A percentile compares a stretch with the other conserved stretches of the same genome.
phyloP scores from a whole-genome alignment of 1,140 invertebrate species.

The Tribolium castaneum region DNA sequence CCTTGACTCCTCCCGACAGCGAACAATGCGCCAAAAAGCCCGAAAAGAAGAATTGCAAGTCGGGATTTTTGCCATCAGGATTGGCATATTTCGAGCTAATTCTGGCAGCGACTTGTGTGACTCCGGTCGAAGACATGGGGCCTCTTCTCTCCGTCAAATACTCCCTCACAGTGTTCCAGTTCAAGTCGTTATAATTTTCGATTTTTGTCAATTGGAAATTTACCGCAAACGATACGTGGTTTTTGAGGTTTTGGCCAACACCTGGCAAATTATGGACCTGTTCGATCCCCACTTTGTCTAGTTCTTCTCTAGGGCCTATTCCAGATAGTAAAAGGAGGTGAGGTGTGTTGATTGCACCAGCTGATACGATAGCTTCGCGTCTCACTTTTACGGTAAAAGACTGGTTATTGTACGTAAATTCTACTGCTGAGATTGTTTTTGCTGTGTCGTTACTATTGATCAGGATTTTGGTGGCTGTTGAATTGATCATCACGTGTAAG shows the following conservation, averaged over 20 bases:
- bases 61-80: conserved; percentile 65
- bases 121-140: conserved; percentile 70
- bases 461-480: conserved; percentile 76
- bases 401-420: conserved; percentile 70
- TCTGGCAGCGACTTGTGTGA: conserved; percentile 70
- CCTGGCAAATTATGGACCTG: conserved; percentile 73
- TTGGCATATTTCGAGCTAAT: conserved; percentile 66
- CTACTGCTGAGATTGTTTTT: conserved; percentile 75
- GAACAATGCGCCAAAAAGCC: conserved; percentile 72
- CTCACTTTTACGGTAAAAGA: conserved; percentile 68
- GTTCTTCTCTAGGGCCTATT: conserved; percentile 69
- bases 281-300: conserved; percentile 64
- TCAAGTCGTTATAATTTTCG: conserved; percentile 68
- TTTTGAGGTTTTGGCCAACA: conserved; percentile 79
- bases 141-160: conserved; percentile 70
- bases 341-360: conserved; percentile 79
- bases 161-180: conserved; percentile 68
- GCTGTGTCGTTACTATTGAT: conserved; percentile 69
- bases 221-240: conserved; percentile 72
- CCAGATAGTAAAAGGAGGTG: conserved; percentile 84
- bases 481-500: conserved; percentile 79
- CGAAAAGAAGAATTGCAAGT: conserved; percentile 74
- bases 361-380: conserved; percentile 74
- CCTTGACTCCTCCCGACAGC: conserved; percentile 65
- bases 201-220: conserved; percentile 65